Percentiles rank a stretch among this genome's conserved stretches.
phyloP scores from a whole-genome alignment of 2,113 vertebrate species.

The Tachysurus vachellii region DNA sequence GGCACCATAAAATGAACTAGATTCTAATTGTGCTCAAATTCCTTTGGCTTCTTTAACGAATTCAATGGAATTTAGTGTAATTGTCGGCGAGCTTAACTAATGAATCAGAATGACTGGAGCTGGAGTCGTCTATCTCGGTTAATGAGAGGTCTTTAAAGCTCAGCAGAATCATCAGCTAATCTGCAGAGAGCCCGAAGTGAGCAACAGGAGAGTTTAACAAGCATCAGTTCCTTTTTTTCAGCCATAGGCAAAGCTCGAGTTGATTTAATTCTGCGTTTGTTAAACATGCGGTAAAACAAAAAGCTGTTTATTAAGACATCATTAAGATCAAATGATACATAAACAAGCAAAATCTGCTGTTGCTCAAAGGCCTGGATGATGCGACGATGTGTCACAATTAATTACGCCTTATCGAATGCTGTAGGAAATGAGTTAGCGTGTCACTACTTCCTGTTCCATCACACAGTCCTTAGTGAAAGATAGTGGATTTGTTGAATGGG shows the following conservation, averaged over 20 bases:
- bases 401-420: not conserved
- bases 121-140: not conserved
- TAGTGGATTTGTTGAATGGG: too few species aligned
- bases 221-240: not conserved
- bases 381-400: not conserved
- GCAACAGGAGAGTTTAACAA: conserved; percentile 29
- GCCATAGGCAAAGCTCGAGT: not conserved
- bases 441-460: too few species aligned
- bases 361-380: not conserved
- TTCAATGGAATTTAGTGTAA: not conserved
- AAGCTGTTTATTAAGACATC: not conserved
- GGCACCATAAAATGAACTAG: too few species aligned
- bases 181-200: conserved; percentile 6
- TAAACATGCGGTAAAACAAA: not conserved
- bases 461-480: too few species aligned
- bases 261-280: not conserved
- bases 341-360: not conserved
- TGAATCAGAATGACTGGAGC: not conserved
- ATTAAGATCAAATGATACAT: not conserved
- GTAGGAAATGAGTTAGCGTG: too few species aligned
- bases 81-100: not conserved
- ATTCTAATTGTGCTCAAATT: not conserved
- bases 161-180: conserved; percentile 34
- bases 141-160: conserved; percentile 20
- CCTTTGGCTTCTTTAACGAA: not conserved